Percentiles rank a stretch among this genome's conserved stretches.
Conservation (phyloP, 2,113 vertebrate species). For the Pungitius pungitius region DNA sequence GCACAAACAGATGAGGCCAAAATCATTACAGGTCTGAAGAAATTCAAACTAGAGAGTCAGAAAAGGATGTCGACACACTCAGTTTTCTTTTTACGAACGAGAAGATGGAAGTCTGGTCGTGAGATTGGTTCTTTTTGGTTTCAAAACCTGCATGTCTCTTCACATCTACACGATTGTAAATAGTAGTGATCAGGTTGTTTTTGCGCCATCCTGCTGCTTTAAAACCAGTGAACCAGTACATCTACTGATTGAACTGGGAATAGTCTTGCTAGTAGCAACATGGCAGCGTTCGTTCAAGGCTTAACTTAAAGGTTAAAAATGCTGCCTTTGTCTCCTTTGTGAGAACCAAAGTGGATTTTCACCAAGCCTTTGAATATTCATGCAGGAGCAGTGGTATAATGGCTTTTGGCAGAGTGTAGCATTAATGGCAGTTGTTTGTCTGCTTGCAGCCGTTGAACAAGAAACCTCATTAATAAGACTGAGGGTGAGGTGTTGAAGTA, state of each 20-base stretch:
- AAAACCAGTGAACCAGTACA: constrained; percentile 14
- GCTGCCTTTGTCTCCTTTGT: constrained; percentile 17
- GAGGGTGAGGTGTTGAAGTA: constrained; percentile 11
- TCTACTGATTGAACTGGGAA: constrained; percentile 6
- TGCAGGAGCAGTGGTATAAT: constrained; percentile 25
- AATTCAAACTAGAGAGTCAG: neutral
- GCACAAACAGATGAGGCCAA: neutral
- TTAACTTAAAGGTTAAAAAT: constrained; percentile 34
- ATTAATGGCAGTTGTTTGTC: constrained; percentile 39
- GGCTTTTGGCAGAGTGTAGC: constrained; percentile 31
- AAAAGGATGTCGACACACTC: neutral
- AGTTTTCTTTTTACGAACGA: neutral
- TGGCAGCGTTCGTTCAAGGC: constrained; percentile 10
- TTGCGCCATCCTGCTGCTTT: neutral
- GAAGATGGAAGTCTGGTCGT: neutral
- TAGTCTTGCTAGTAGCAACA: neutral
- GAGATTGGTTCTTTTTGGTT: neutral
- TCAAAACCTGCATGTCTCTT: neutral
- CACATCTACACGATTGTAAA: constrained; percentile 1
- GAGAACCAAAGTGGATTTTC: constrained; percentile 11
- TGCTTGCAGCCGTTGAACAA: constrained; percentile 9
- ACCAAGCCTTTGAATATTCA: constrained; percentile 5
- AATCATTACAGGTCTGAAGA: neutral
- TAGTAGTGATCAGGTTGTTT: neutral
- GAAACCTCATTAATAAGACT: constrained; percentile 9